A percentile compares a stretch with the other conserved stretches of the same genome.
Evolutionary conservation across 2,113 vertebrate species (phyloP).

Genomic region (Myotis yumanensis): DNA sequence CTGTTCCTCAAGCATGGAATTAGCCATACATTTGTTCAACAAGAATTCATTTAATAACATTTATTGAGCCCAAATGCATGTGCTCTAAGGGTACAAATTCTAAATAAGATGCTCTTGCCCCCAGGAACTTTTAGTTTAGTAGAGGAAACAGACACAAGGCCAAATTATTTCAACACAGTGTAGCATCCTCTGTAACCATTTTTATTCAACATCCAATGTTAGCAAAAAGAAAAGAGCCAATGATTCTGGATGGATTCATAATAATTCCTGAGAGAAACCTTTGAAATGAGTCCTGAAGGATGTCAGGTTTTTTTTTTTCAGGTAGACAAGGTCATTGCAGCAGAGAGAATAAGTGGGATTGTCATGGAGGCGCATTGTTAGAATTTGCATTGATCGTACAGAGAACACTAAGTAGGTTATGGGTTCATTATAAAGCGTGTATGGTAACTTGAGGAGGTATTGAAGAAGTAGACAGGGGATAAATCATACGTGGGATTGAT

Average conservation of each 20-base stretch:
- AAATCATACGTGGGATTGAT: background rate
- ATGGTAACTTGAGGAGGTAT: background rate
- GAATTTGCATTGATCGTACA: background rate
- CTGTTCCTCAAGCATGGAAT: background rate
- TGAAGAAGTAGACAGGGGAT: background rate
- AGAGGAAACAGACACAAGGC: background rate
- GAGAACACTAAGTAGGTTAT: background rate
- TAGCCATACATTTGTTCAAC: background rate
- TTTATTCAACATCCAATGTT: background rate
- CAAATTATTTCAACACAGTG: background rate
- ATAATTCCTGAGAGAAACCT: background rate
- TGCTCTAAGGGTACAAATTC: background rate
- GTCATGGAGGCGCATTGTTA: background rate
- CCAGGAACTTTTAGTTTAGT: background rate
- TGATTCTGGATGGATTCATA: background rate
- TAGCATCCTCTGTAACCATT: background rate
- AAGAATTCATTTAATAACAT: slow-evolving; percentile 23
- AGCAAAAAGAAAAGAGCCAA: background rate
- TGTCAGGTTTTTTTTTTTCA: background rate
- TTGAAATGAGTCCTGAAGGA: background rate
- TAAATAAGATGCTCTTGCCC: background rate
- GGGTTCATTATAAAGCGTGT: background rate
- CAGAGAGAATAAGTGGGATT: background rate
- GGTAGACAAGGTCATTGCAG: background rate
- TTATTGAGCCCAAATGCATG: background rate